A percentile compares a stretch with the other conserved stretches of the same genome.
phyloP scores from a whole-genome alignment of 2,113 vertebrate genomes.

The Smithornis capensis region DNA sequence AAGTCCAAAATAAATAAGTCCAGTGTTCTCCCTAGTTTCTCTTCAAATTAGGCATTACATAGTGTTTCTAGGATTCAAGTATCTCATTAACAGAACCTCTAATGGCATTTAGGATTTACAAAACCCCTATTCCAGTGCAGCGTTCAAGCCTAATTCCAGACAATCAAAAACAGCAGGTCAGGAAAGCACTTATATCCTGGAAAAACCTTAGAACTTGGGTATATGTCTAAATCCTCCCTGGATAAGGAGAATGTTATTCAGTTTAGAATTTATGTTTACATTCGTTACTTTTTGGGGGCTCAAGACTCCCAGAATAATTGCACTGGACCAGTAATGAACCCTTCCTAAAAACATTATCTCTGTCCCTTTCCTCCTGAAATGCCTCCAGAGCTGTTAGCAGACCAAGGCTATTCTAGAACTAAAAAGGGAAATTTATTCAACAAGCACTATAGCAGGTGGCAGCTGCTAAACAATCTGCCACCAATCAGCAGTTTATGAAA shows the following conservation, averaged over 20 bases:
- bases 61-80: background rate
- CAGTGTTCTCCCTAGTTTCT: background rate
- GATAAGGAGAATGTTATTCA: background rate
- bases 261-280: background rate
- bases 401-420: slow-evolving; percentile 48
- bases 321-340: background rate
- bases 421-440: slow-evolving; percentile 64
- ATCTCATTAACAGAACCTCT: background rate
- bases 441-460: slow-evolving; percentile 68
- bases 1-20: background rate
- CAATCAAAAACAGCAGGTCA: background rate
- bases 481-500: slow-evolving; percentile 72
- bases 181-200: background rate
- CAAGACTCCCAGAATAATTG: background rate
- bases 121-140: background rate
- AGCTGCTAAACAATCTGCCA: slow-evolving; percentile 71
- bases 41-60: background rate
- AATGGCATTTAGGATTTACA: background rate
- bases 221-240: background rate
- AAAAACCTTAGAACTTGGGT: background rate
- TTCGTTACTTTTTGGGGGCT: background rate
- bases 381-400: slow-evolving; percentile 11
- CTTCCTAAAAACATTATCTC: background rate
- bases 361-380: background rate
- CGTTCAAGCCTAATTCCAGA: background rate